Percentiles rank a stretch among this genome's conserved stretches.
phyloP scores from a whole-genome alignment of 2,888 invertebrate species.

The Lomographa bimaculata region DNA sequence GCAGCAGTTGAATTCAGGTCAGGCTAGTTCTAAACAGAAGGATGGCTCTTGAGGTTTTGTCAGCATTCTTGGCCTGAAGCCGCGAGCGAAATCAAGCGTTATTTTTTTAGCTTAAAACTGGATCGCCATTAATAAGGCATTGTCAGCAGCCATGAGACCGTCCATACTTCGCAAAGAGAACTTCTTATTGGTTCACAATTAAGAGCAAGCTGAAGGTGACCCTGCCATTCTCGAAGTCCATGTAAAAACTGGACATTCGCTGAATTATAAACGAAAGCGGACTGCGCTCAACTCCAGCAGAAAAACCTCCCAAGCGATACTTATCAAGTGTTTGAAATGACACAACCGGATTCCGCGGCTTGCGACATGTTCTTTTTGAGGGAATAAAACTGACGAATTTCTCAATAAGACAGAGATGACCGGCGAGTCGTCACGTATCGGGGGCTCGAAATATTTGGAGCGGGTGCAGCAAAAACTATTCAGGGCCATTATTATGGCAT shows the following conservation, averaged over 20 bases:
- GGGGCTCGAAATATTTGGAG: constrained; percentile 76
- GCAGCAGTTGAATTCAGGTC: constrained; percentile 25
- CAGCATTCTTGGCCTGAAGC: constrained; percentile 25
- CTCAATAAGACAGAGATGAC: constrained; percentile 82
- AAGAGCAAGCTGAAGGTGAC: constrained; percentile 77
- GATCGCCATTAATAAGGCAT: constrained; percentile 60
- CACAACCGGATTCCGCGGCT: constrained; percentile 79
- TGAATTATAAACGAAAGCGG: constrained; percentile 72
- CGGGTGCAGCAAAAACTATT: constrained; percentile 81
- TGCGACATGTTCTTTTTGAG: constrained; percentile 67
- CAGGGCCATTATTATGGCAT: constrained; percentile 83
- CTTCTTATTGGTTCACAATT: constrained; percentile 78
- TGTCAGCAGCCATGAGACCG: constrained; percentile 43
- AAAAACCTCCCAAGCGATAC: constrained; percentile 75
- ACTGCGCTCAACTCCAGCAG: constrained; percentile 72
- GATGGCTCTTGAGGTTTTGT: constrained; percentile 25
- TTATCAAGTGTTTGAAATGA: constrained; percentile 84
- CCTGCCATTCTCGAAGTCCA: constrained; percentile 61
- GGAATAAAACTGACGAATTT: constrained; percentile 82
- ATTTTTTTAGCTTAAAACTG: constrained; percentile 44
- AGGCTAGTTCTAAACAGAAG: constrained; percentile 19
- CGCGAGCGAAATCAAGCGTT: constrained; percentile 21
- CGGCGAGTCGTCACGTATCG: constrained; percentile 76
- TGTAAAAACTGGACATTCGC: constrained; percentile 71
- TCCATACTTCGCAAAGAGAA: constrained; percentile 54